Evolutionary conservation across 2,797 vertebrate genomes (phyloP).

Genomic region (Ciconia nigra): DNA sequence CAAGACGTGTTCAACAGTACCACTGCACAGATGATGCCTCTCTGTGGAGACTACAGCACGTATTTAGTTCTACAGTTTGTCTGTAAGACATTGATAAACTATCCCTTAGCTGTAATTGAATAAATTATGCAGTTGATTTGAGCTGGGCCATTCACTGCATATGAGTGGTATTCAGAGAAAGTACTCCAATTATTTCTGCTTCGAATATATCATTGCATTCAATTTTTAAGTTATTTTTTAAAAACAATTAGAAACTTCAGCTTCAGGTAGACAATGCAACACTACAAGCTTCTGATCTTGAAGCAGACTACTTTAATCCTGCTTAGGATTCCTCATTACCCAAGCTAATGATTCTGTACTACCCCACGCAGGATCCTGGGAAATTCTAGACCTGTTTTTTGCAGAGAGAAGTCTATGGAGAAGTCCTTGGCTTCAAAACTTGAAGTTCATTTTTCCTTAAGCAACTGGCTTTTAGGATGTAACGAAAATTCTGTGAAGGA

Average conservation of each 20-base stretch:
- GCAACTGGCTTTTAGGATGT: background rate
- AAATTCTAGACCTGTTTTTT: background rate
- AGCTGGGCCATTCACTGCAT: background rate
- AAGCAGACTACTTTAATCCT: background rate
- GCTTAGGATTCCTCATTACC: background rate
- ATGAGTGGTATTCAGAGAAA: background rate
- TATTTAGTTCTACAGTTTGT: background rate
- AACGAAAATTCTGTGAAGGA: background rate
- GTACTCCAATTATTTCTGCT: background rate
- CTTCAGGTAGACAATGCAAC: background rate
- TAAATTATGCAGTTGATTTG: background rate
- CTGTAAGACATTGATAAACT: background rate
- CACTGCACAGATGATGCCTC: background rate
- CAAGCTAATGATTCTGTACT: background rate
- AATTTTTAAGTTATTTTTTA: background rate
- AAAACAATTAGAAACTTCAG: background rate
- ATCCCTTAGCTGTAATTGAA: background rate
- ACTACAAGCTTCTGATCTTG: background rate
- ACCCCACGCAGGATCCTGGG: background rate
- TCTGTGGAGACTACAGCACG: background rate
- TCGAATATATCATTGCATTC: background rate
- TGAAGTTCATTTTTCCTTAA: background rate
- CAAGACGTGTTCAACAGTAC: background rate
- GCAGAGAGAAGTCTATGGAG: too few species aligned
- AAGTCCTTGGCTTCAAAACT: background rate